These are phyloP conservation scores for Indri indri DNA, from an alignment of 2,113 vertebrate genomes.

Conservation along the genomic window DNA sequence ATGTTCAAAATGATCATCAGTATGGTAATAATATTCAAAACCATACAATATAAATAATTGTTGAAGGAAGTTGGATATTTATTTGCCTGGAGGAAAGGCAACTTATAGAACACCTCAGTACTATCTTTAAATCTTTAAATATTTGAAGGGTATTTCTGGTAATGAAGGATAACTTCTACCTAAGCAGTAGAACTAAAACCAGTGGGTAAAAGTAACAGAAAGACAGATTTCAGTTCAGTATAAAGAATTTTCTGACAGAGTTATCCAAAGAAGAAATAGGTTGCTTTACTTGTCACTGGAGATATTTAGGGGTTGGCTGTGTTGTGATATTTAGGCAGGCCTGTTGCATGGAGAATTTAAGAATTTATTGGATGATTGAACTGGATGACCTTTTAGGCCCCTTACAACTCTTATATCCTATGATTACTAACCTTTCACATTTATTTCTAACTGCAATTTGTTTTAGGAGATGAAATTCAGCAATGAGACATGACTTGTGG, in stretches of 20 bases:
- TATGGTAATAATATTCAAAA: neutral
- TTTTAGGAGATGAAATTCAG: neutral
- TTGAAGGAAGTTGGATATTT: neutral
- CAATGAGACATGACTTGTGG: neutral
- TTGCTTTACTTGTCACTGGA: neutral
- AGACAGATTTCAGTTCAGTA: neutral
- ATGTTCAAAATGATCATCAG: neutral
- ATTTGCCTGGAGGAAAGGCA: neutral
- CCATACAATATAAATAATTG: neutral
- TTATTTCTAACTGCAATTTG: neutral
- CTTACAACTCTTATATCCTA: neutral
- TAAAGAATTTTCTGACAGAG: neutral
- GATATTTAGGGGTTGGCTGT: neutral
- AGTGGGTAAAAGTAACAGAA: neutral
- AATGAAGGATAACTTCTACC: neutral
- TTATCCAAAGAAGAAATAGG: neutral
- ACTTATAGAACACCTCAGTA: neutral
- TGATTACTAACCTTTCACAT: neutral
- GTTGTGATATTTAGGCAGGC: neutral
- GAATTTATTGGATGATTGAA: neutral
- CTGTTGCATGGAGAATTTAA: neutral
- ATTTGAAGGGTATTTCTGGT: neutral
- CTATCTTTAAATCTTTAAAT: neutral
- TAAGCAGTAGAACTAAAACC: neutral
- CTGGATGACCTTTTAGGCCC: neutral